Percentiles rank a stretch among this genome's conserved stretches.
These are phyloP conservation scores for Frankliniella intonsa DNA, from an alignment of 2,888 invertebrate genomes.

Conservation along the genomic window DNA sequence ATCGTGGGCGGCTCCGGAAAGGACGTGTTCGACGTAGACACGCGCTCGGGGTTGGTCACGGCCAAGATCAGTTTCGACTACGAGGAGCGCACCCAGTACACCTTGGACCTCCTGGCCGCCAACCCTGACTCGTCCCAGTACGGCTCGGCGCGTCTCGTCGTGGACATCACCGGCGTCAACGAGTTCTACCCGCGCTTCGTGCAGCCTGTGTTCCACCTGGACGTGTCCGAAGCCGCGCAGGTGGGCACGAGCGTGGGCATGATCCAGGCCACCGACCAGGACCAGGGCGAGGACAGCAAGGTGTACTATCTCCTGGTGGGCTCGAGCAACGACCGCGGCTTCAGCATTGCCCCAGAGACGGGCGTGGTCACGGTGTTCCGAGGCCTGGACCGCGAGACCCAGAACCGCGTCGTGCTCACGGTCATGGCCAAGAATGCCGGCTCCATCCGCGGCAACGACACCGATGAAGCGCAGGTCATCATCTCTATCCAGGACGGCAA, in stretches of 20 bases:
- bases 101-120: slow-evolving; percentile 70
- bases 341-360: slow-evolving; percentile 75
- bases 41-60: slow-evolving; percentile 68
- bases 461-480: slow-evolving; percentile 90
- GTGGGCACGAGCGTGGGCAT: slow-evolving; percentile 80
- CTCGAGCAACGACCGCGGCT: slow-evolving; percentile 87
- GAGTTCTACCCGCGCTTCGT: slow-evolving; percentile 84
- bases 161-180: slow-evolving; percentile 79
- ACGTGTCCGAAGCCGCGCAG: slow-evolving; percentile 86
- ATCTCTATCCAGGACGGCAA: slow-evolving; percentile 93
- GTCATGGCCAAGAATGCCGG: slow-evolving; percentile 94
- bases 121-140: slow-evolving; percentile 83
- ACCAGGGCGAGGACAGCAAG: slow-evolving; percentile 79
- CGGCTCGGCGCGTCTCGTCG: slow-evolving; percentile 64
- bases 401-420: slow-evolving; percentile 81
- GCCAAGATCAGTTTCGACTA: slow-evolving; percentile 79
- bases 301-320: slow-evolving; percentile 91
- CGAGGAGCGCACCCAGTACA: slow-evolving; percentile 73
- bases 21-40: slow-evolving; percentile 71
- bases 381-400: slow-evolving; percentile 78
- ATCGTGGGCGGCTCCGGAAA: slow-evolving; percentile 71
- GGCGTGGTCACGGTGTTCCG: slow-evolving; percentile 80
- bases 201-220: slow-evolving; percentile 85
- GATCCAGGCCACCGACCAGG: slow-evolving; percentile 84
- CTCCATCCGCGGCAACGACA: slow-evolving; percentile 89